Percentiles rank a stretch among this genome's conserved stretches.
Conservation (phyloP, 2,113 vertebrate genomes). For the Anoura caudifer region DNA sequence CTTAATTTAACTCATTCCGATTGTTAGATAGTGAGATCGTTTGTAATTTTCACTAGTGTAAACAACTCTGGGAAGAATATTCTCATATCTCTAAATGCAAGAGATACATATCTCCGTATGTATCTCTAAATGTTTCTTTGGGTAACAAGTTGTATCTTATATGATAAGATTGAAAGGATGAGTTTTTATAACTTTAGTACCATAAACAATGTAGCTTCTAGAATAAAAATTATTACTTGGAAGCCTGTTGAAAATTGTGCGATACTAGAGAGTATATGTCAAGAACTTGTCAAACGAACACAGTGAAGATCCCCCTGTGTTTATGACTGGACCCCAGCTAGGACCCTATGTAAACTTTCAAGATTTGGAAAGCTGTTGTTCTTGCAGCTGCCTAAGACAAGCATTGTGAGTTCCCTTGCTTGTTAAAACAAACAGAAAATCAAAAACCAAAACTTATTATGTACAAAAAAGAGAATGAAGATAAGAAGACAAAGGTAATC, state of each 20-base stretch:
- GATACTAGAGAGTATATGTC: background rate
- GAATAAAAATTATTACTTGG: constrained; percentile 7
- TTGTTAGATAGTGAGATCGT: background rate
- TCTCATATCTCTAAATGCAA: background rate
- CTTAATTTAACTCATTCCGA: background rate
- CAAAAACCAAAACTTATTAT: background rate
- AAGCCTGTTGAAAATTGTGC: background rate
- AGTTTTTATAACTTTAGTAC: background rate
- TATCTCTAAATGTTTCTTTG: background rate
- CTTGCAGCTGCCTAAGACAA: background rate
- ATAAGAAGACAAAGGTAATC: background rate
- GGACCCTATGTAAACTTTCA: background rate
- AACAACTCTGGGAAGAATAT: background rate
- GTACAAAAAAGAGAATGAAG: background rate
- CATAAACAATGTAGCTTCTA: background rate
- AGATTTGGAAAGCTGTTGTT: background rate
- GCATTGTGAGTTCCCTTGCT: background rate
- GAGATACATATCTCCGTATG: background rate
- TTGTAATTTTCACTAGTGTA: background rate
- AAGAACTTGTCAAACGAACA: background rate
- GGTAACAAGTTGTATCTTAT: background rate
- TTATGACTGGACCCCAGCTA: background rate
- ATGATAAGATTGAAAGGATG: background rate
- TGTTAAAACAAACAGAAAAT: background rate
- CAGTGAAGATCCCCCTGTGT: background rate